Conservation (phyloP, 2,113 vertebrate genomes). For the Strix aluco region DNA sequence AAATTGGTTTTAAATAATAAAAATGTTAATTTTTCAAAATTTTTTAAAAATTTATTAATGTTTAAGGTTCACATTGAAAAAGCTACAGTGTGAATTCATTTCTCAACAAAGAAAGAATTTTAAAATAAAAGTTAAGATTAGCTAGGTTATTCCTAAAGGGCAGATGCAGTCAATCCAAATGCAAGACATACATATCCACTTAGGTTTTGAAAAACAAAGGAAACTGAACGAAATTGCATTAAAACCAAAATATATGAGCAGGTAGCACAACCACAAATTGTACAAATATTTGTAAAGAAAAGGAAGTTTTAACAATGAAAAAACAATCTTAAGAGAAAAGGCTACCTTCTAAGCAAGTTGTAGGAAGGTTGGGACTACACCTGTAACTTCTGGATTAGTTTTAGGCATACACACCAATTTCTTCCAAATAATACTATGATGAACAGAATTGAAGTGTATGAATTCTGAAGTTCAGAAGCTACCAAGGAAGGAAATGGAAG, state of each 20-base stretch:
- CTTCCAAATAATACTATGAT: not conserved
- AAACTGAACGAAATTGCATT: not conserved
- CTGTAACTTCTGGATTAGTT: not conserved
- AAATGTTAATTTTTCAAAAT: not conserved
- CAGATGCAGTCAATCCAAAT: not conserved
- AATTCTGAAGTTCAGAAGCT: not conserved
- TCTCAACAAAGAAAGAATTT: not conserved
- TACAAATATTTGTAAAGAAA: not conserved
- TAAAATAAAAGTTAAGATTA: not conserved
- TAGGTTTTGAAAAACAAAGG: not conserved
- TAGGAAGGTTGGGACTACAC: not conserved
- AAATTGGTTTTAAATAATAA: not conserved
- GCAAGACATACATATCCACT: fast-evolving
- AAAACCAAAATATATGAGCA: not conserved
- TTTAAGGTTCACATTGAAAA: not conserved
- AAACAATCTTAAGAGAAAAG: not conserved
- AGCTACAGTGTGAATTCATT: not conserved
- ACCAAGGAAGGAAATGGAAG: not conserved
- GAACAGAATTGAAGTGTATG: not conserved
- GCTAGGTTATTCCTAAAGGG: not conserved
- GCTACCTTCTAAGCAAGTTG: not conserved
- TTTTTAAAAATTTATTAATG: not conserved
- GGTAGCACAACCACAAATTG: not conserved
- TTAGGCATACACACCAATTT: not conserved
- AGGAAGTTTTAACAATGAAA: not conserved